A percentile compares a stretch with the other conserved stretches of the same genome.
phyloP scores from a whole-genome alignment of 2,888 invertebrate genomes.

The Rhamphomyia laevipes region DNA sequence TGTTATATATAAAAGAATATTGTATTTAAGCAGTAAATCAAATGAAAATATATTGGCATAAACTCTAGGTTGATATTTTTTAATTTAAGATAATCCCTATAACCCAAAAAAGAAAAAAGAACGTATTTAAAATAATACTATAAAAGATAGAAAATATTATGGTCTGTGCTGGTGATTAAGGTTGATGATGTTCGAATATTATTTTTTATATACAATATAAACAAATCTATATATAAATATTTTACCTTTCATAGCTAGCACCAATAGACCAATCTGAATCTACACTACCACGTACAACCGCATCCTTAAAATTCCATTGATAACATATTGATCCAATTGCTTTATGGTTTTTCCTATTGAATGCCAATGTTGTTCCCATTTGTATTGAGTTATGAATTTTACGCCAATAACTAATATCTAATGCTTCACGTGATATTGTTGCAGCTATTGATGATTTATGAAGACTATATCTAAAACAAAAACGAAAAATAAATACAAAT shows the following conservation, averaged over 20 bases:
- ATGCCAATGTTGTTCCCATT: conserved; percentile 26
- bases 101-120: too few relatives aligned
- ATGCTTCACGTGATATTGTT: conserved; percentile 27
- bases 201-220: too few relatives aligned
- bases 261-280: conserved; percentile 35
- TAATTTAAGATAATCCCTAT: too few relatives aligned
- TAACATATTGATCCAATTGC: conserved; percentile 32
- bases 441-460: conserved; percentile 27
- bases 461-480: conserved; percentile 23
- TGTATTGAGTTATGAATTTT: conserved; percentile 31
- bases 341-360: conserved; percentile 22
- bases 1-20: too few relatives aligned
- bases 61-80: too few relatives aligned
- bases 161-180: too few relatives aligned
- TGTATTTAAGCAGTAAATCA: too few relatives aligned
- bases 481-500: neutral
- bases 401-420: conserved; percentile 36
- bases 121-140: too few relatives aligned
- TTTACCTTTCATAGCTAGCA: conserved; percentile 31
- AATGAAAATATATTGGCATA: too few relatives aligned
- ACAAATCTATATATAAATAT: too few relatives aligned
- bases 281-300: conserved; percentile 29
- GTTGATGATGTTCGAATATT: too few relatives aligned
- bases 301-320: conserved; percentile 31
- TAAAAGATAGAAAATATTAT: too few relatives aligned